phyloP scores from a whole-genome alignment of 1,140 invertebrate species.

The Leguminivora glycinivorella region DNA sequence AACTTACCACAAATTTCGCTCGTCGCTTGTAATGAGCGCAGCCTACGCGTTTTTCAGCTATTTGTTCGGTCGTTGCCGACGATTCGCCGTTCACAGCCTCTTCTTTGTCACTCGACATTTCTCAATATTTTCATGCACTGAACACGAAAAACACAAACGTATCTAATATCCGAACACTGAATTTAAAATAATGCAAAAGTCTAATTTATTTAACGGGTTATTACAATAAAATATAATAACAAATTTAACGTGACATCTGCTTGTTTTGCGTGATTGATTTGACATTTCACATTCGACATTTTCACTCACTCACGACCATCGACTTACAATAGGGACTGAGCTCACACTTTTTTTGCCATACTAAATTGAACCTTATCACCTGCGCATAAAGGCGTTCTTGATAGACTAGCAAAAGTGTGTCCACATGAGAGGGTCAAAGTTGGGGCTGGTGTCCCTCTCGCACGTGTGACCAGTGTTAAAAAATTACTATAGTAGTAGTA shows the following conservation, averaged over 20 bases:
- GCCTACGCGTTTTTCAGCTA: conserved; percentile 79
- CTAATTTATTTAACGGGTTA: background rate
- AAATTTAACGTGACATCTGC: conserved; percentile 24
- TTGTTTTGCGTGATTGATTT: conserved; percentile 27
- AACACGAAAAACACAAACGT: background rate
- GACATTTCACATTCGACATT: conserved; percentile 12
- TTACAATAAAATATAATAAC: background rate
- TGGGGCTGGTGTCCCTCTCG: too few relatives aligned
- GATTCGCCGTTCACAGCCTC: conserved; percentile 51
- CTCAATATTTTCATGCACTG: conserved; percentile 28
- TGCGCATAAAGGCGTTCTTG: too few relatives aligned
- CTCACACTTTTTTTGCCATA: too few relatives aligned
- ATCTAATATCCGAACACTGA: background rate
- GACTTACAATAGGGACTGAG: too few relatives aligned
- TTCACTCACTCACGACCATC: background rate
- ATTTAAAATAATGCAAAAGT: background rate
- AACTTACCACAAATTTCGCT: conserved; percentile 89
- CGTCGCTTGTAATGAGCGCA: conserved; percentile 89
- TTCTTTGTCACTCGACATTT: conserved; percentile 58
- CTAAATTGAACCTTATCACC: too few relatives aligned
- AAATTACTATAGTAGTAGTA: too few relatives aligned
- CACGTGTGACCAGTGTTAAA: too few relatives aligned
- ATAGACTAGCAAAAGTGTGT: too few relatives aligned
- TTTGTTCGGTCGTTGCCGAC: conserved; percentile 43
- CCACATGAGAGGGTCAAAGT: too few relatives aligned